Evolutionary conservation across 2,888 invertebrate species (phyloP), one percentile per base, ranked within the genome.

Genomic region (Acrobasis repandana): DNA sequence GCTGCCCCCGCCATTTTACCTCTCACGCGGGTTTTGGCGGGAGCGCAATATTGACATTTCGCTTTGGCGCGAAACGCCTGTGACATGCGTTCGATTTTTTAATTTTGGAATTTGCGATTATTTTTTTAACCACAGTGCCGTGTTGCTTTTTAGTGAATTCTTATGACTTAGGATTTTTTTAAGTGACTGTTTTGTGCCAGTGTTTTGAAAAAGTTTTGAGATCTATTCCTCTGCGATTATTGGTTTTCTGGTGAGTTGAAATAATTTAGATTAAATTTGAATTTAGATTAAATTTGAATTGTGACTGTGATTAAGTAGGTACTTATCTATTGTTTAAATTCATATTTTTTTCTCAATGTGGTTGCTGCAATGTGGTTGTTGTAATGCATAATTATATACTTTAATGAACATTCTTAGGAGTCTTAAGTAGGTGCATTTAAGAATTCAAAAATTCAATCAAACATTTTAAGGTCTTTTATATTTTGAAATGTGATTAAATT

Each of bases 31-130:
- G 80, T 83, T 83, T 85, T 81, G 80, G 77, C 80, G 70, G 64
- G 61, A 61, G 75, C 73, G 28, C 67, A 71, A 70, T 75, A 80
- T 85, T 85, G 83, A 84, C 90, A 88, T 86, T 89, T 83, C 86
- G 78, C 80, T 66, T 74, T 65, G 81, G 85, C 84, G 83, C 78
- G 75, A 85, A 80, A 67, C 68, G 71, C 71, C 62, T 70, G 75
- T 66, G 63, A 56, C 67, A 50, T 18, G 62, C 8, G 38, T 54
- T 15, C 38, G 16, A 58, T 54, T 33, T 52, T 43, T 9, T 48
- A 47, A 49, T 51, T n/a, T n/a, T 28, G 54, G 8, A 18, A 50
- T 60, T 36, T 28, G 15, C 43, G 54, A 49, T 38, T 28, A 34
- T 33, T 33, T 52, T 58, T 38, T 14, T 48, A 14, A 15, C 18